These are phyloP conservation scores for Manacus vitellinus DNA, from an alignment of 2,113 vertebrate species.

Conservation along the genomic window DNA sequence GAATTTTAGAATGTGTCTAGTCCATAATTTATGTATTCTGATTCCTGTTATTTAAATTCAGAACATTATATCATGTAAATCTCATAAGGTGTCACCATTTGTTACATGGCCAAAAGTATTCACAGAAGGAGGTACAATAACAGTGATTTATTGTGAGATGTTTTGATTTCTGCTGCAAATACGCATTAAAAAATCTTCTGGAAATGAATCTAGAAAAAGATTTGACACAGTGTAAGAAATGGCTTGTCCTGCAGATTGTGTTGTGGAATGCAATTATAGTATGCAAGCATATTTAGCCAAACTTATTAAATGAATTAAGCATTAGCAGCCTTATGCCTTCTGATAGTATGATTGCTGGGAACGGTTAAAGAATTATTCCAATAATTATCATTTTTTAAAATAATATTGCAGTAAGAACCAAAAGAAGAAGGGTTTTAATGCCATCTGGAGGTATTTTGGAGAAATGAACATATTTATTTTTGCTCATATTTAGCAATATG, in stretches of 20 bases:
- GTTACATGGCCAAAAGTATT: conserved; percentile 47
- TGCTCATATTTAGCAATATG: conserved; percentile 36
- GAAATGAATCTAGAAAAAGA: conserved; percentile 48
- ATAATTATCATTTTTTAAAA: conserved; percentile 54
- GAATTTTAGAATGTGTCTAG: conserved; percentile 39
- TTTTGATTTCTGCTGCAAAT: conserved; percentile 56
- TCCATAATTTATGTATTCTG: conserved; percentile 1
- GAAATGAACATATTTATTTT: conserved; percentile 65
- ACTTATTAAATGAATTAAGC: conserved; percentile 49
- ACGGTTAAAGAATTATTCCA: conserved; percentile 47
- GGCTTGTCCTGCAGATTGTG: conserved; percentile 35
- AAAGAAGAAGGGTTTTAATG: conserved; percentile 74
- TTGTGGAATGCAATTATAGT: conserved; percentile 43
- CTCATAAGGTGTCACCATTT: conserved; percentile 37
- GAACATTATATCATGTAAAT: conserved; percentile 41
- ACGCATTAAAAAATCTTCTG: conserved; percentile 48
- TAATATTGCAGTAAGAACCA: conserved; percentile 21
- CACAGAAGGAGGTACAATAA: conserved; percentile 56
- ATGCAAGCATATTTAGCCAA: conserved; percentile 34
- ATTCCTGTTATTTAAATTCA: conserved; percentile 56
- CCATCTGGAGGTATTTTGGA: conserved; percentile 77
- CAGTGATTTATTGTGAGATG: conserved; percentile 16
- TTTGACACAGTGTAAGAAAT: conserved; percentile 33
- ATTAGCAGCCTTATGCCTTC: conserved; percentile 37
- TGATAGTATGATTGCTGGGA: conserved; percentile 41